phyloP scores from a whole-genome alignment of 2,888 invertebrate species.

The Callyntrura sp. region DNA sequence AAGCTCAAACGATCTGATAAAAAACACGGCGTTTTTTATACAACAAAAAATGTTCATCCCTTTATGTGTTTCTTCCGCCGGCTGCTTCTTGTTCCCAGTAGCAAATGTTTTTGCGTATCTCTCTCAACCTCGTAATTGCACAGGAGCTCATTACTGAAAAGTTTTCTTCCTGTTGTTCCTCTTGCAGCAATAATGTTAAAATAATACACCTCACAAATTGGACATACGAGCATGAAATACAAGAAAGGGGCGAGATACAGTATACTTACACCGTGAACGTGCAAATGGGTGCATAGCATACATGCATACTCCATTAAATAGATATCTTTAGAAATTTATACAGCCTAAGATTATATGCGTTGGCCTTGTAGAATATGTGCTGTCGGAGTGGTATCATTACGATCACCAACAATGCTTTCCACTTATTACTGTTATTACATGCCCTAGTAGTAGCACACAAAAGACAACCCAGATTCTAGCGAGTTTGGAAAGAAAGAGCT shows the following conservation, averaged over 20 bases:
- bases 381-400: not conserved
- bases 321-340: too few species aligned
- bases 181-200: not conserved
- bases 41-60: too few species aligned
- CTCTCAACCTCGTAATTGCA: not conserved
- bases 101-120: not conserved
- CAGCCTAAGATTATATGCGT: too few species aligned
- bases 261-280: too few species aligned
- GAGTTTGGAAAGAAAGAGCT: slow-evolving; percentile 14
- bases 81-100: not conserved
- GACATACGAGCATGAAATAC: not conserved
- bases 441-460: not conserved
- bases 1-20: slow-evolving; percentile 28
- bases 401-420: too few species aligned
- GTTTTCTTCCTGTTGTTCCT: slow-evolving; percentile 6
- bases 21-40: too few species aligned
- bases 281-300: too few species aligned
- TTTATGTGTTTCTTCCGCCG: not conserved
- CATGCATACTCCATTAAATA: too few species aligned
- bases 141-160: not conserved
- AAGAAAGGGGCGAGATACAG: too few species aligned
- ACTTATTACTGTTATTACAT: slow-evolving; percentile 13
- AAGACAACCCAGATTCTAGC: slow-evolving; percentile 9
- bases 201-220: not conserved
- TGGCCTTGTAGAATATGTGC: not conserved